Conservation (phyloP, 2,888 invertebrate species). For the Limnephilus auricula region DNA sequence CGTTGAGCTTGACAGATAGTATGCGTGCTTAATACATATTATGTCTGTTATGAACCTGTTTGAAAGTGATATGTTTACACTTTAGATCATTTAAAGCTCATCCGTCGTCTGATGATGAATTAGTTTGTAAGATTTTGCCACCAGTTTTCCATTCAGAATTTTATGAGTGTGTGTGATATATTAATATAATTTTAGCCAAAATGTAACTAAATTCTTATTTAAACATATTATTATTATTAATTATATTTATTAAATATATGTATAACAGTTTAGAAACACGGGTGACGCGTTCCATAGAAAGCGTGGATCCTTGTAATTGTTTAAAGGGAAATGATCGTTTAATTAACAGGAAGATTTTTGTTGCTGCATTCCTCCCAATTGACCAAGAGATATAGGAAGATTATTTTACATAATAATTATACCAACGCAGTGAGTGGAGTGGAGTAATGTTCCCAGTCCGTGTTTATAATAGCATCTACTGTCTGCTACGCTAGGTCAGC, state of each 20-base stretch:
- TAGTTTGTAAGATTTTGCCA: conserved; percentile 60
- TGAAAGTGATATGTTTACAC: neutral
- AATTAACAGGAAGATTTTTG: conserved; percentile 71
- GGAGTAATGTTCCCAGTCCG: neutral
- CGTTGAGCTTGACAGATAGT: conserved; percentile 31
- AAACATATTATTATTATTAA: conserved; percentile 45
- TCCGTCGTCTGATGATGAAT: conserved; percentile 9
- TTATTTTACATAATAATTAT: conserved; percentile 63
- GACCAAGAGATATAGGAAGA: conserved; percentile 74
- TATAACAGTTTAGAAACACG: conserved; percentile 30
- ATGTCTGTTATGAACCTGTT: neutral
- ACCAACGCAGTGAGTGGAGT: conserved; percentile 62
- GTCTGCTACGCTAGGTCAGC: conserved; percentile 68
- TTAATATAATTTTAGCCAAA: conserved; percentile 64
- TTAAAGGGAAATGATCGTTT: conserved; percentile 58
- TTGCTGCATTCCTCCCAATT: conserved; percentile 80
- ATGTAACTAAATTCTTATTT: conserved; percentile 63
- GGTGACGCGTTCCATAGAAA: neutral
- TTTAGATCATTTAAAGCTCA: neutral
- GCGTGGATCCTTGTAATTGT: conserved; percentile 47
- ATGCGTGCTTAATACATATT: conserved; percentile 46
- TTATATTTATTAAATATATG: conserved; percentile 37
- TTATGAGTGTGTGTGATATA: conserved; percentile 67
- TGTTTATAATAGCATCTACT: neutral
- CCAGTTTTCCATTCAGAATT: conserved; percentile 65